Conservation (phyloP, 2,113 vertebrate genomes). For the Lonchura striata region DNA sequence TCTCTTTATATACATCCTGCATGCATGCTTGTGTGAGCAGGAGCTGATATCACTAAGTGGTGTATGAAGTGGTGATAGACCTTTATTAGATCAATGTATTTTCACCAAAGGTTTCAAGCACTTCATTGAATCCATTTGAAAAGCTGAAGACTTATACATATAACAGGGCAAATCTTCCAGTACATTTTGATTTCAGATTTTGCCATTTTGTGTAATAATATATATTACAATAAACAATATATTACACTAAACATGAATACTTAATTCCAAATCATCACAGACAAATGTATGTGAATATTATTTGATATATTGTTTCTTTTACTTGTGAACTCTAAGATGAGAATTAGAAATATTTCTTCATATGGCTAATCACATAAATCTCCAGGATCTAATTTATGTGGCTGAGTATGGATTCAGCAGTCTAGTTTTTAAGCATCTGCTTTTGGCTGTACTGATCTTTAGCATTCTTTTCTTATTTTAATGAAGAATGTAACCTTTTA, state of each 20-base stretch:
- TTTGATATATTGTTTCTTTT: not conserved
- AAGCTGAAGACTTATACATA: not conserved
- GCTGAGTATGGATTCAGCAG: not conserved
- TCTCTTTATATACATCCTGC: not conserved
- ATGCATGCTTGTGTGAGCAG: not conserved
- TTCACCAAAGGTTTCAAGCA: not conserved
- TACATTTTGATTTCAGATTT: not conserved
- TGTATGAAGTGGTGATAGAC: not conserved
- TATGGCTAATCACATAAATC: not conserved
- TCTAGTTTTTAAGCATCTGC: not conserved
- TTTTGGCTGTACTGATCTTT: not conserved
- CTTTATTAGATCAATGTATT: not conserved
- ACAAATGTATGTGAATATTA: not conserved
- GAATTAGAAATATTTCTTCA: not conserved
- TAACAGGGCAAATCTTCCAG: not conserved
- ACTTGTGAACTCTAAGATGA: not conserved
- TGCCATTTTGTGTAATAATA: not conserved
- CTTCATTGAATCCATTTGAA: not conserved
- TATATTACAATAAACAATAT: not conserved
- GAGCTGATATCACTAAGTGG: not conserved
- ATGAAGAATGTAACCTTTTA: not conserved
- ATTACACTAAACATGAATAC: not conserved
- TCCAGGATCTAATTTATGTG: not conserved
- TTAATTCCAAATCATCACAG: not conserved
- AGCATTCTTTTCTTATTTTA: not conserved